phyloP scores from a whole-genome alignment of 2,888 invertebrate genomes.

The Rambutsinella grinnellia region DNA sequence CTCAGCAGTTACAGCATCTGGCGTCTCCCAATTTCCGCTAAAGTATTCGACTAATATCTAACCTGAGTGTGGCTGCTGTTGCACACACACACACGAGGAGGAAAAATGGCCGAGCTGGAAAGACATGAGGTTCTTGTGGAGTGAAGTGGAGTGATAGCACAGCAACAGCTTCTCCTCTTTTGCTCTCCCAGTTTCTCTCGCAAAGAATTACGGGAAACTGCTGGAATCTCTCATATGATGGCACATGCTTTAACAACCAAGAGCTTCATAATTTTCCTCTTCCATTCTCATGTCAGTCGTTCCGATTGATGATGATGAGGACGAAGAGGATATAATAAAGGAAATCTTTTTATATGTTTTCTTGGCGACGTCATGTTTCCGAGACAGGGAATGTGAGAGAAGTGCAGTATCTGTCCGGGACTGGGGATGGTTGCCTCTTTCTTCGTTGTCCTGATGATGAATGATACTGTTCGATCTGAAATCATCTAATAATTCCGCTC shows the following conservation, averaged over 20 bases:
- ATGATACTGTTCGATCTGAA: constrained; percentile 64
- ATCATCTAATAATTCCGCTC: constrained; percentile 59
- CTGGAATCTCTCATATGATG: no score
- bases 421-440: constrained; percentile 1
- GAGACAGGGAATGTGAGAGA: neutral
- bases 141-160: no score
- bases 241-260: neutral
- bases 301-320: constrained; percentile 13
- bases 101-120: neutral
- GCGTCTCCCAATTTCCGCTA: neutral
- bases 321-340: no score
- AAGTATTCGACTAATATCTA: neutral
- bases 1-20: neutral
- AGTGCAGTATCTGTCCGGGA: neutral
- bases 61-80: neutral
- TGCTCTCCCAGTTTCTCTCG: neutral
- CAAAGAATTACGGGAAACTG: no score
- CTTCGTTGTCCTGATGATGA: constrained; percentile 55
- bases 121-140: no score
- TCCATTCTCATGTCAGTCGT: neutral
- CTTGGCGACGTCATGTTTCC: neutral
- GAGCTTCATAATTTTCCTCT: neutral
- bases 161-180: no score
- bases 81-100: no score
- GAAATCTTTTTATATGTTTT: neutral